A percentile compares a stretch with the other conserved stretches of the same genome.
Evolutionary conservation across 2,797 vertebrate species (phyloP).

Genomic region (Percopsis omiscomaycus): DNA sequence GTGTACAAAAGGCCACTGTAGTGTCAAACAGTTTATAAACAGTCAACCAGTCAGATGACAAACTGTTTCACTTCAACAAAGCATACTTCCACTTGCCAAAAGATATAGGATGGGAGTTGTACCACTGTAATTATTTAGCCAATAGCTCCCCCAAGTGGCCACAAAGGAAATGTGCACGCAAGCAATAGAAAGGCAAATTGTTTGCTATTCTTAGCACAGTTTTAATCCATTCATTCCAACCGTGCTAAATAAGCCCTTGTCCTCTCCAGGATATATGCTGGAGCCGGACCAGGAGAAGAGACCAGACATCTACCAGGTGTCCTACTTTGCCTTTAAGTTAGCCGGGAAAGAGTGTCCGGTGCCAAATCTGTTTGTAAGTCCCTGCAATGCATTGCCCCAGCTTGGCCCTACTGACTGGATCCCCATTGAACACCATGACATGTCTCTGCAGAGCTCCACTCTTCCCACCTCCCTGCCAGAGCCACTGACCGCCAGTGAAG

Average conservation of each 20-base stretch:
- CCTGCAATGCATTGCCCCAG: background rate
- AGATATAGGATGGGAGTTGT: background rate
- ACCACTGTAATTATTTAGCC: slow-evolving; percentile 12
- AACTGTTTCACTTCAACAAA: too few species aligned
- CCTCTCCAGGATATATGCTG: slow-evolving; percentile 90
- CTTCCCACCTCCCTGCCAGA: slow-evolving; percentile 91
- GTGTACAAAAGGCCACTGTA: too few species aligned
- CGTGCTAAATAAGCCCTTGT: background rate
- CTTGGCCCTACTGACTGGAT: too few species aligned
- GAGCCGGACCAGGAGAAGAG: slow-evolving; percentile 93
- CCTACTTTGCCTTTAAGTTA: slow-evolving; percentile 93
- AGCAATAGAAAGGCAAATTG: background rate
- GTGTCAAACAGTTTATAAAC: too few species aligned
- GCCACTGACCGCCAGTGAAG: slow-evolving; percentile 93
- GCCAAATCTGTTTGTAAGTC: slow-evolving; percentile 93
- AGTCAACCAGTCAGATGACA: too few species aligned
- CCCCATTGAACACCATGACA: too few species aligned
- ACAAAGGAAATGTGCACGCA: slow-evolving; percentile 12
- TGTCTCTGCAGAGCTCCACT: slow-evolving; percentile 83
- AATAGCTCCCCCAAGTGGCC: slow-evolving; percentile 62
- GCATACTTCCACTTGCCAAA: too few species aligned
- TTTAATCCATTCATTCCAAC: too few species aligned
- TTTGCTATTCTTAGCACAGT: too few species aligned
- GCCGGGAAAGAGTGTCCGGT: slow-evolving; percentile 92
- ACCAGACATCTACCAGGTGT: slow-evolving; percentile 97